A percentile compares a stretch with the other conserved stretches of the same genome.
phyloP scores from a whole-genome alignment of 2,888 invertebrate genomes.

The Epirrhoe tristata region DNA sequence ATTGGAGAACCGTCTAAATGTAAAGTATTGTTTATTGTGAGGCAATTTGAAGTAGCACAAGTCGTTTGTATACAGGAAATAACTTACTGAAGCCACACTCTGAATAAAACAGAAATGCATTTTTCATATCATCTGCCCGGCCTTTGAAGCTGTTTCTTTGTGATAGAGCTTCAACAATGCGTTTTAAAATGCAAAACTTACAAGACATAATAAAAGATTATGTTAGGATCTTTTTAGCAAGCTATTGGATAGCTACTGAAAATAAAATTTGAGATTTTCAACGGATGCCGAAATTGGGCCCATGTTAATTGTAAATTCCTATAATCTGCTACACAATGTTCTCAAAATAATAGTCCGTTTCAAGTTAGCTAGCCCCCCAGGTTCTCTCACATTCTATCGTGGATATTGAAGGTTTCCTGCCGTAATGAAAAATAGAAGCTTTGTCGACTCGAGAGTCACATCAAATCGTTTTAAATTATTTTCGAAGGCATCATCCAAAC shows the following conservation, averaged over 20 bases:
- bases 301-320: no score
- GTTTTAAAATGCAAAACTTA: constrained; percentile 43
- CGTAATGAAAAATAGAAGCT: no score
- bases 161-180: constrained; percentile 35
- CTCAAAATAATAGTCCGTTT: no score
- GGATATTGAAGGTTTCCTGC: no score
- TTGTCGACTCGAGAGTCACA: not conserved
- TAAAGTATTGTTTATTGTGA: not conserved
- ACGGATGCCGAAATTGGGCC: no score
- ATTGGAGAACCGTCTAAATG: not conserved
- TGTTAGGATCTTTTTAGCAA: not conserved
- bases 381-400: no score
- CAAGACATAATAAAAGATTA: constrained; percentile 33
- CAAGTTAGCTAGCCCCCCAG: no score
- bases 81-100: constrained; percentile 41
- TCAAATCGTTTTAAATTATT: constrained; percentile 5
- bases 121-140: constrained; percentile 48
- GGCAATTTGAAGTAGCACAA: constrained; percentile 11
- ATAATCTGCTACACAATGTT: no score
- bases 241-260: not conserved
- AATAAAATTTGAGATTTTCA: no score
- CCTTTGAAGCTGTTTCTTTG: constrained; percentile 47
- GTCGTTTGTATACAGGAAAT: constrained; percentile 46
- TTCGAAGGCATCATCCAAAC: constrained; percentile 26
- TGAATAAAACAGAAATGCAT: constrained; percentile 47